Percentiles rank a stretch among this genome's conserved stretches.
These are phyloP conservation scores for Leptatherina wallacei DNA, from an alignment of 2,797 vertebrate species.

Conservation along the genomic window DNA sequence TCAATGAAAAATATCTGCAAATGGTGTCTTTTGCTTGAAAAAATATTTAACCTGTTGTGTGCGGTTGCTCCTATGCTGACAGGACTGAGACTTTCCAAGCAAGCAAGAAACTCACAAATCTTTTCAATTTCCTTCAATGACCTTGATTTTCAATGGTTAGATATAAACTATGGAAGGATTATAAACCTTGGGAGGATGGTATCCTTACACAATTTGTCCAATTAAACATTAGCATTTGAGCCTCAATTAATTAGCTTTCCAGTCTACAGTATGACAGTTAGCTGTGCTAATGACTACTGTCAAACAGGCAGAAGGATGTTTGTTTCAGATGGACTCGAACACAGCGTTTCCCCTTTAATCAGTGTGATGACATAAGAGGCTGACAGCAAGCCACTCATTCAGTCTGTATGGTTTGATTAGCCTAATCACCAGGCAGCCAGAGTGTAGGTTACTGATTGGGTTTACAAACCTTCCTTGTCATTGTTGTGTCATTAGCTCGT, in stretches of 20 bases:
- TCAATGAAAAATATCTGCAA: conserved; percentile 52
- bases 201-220: not conserved
- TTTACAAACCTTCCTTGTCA: conserved; percentile 80
- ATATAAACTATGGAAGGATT: not conserved
- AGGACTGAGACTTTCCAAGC: conserved; percentile 1
- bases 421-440: conserved; percentile 75
- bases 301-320: conserved; percentile 55
- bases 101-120: not conserved
- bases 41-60: conserved; percentile 31
- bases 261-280: conserved; percentile 10
- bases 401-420: conserved; percentile 74
- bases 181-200: not conserved
- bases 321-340: conserved; percentile 48
- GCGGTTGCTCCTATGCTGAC: conserved; percentile 26
- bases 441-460: conserved; percentile 74
- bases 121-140: not conserved
- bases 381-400: conserved; percentile 69
- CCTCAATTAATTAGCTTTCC: not conserved
- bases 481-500: conserved; percentile 78
- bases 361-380: conserved; percentile 71
- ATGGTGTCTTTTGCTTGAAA: conserved; percentile 30
- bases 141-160: not conserved
- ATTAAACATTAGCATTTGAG: not conserved
- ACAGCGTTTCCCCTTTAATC: conserved; percentile 75
- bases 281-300: conserved; percentile 40